These are phyloP conservation scores for Xestia ashworthii DNA, from an alignment of 2,888 invertebrate species.

Conservation along the genomic window DNA sequence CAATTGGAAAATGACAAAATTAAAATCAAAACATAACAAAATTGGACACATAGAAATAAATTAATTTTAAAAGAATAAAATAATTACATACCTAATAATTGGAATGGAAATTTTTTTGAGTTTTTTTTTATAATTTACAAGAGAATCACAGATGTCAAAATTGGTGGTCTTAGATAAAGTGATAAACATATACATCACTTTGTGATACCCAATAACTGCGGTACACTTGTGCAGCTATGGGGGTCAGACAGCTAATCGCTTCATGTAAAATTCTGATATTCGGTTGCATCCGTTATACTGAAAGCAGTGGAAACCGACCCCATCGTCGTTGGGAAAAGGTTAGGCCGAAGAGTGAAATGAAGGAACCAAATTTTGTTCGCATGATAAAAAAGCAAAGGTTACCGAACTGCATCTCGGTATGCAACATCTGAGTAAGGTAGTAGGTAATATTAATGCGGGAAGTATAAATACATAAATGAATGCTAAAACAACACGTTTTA, in stretches of 20 bases:
- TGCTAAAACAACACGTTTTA: background rate
- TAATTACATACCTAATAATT: too few species aligned
- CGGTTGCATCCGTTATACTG: background rate
- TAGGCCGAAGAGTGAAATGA: background rate
- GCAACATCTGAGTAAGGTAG: background rate
- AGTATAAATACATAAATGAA: slow-evolving; percentile 8
- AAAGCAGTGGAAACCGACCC: background rate
- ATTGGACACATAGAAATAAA: too few species aligned
- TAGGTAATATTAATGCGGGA: background rate
- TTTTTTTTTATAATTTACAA: too few species aligned
- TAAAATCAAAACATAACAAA: too few species aligned
- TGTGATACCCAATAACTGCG: background rate
- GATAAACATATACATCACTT: too few species aligned
- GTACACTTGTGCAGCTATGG: background rate
- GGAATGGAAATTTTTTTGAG: too few species aligned
- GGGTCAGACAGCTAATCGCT: background rate
- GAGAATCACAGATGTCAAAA: too few species aligned
- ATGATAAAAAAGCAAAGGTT: background rate
- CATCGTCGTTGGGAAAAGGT: background rate
- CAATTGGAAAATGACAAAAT: too few species aligned
- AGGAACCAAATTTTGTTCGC: background rate
- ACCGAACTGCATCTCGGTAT: slow-evolving; percentile 1
- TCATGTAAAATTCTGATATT: background rate
- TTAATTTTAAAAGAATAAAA: too few species aligned
- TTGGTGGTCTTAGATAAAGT: too few species aligned